Evolutionary conservation across 2,888 invertebrate species (phyloP).

Genomic region (Machimus atricapillus): DNA sequence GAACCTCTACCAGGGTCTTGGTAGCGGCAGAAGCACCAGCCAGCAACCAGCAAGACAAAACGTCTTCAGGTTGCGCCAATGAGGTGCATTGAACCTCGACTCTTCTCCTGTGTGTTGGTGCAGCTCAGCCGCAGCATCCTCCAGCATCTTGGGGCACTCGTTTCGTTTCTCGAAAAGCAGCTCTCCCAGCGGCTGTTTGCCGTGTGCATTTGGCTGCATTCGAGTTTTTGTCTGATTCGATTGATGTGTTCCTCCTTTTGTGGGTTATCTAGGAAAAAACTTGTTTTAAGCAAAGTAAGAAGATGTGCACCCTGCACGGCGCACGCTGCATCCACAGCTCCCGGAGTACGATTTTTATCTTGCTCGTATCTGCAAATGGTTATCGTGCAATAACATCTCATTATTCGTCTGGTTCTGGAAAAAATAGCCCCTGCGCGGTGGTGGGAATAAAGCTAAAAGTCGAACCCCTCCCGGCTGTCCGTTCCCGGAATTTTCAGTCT

Average conservation of each 20-base stretch:
- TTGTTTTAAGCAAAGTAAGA: constrained; percentile 19
- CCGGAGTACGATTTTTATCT: constrained; percentile 9
- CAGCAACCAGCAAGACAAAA: constrained; percentile 16
- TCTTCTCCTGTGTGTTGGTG: neutral
- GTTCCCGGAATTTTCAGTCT: neutral
- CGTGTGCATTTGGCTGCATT: neutral
- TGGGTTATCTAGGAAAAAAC: constrained; percentile 34
- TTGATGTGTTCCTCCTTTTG: constrained; percentile 37
- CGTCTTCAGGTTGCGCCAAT: constrained; percentile 27
- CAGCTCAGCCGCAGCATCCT: neutral
- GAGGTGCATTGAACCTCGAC: constrained; percentile 23
- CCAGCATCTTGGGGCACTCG: neutral
- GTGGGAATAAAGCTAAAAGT: neutral
- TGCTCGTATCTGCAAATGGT: constrained; percentile 5
- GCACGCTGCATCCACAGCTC: neutral
- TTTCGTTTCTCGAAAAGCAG: neutral
- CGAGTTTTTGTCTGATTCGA: constrained; percentile 18
- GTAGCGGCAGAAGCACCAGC: neutral
- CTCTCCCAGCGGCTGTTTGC: neutral
- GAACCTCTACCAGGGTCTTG: neutral
- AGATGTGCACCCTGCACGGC: neutral
- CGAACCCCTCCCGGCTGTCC: neutral
- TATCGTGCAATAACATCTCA: constrained; percentile 35
- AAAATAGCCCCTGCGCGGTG: neutral
- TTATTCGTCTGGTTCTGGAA: constrained; percentile 8